phyloP scores from a whole-genome alignment of 2,113 vertebrate species.

The Chlorocebus sabaeus region DNA sequence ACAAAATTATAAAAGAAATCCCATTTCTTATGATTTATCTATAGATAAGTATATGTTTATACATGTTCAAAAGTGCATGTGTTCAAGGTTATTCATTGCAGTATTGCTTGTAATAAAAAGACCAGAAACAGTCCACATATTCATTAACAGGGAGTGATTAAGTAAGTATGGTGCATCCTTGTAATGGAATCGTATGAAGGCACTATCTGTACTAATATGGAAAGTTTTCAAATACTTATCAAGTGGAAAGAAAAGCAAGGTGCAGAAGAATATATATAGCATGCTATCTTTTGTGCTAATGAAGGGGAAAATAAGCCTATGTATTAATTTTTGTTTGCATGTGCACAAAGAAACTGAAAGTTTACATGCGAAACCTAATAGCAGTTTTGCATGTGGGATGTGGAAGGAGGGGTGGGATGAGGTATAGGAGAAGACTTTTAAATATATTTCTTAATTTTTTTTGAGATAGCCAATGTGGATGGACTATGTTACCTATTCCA shows the following conservation, averaged over 20 bases:
- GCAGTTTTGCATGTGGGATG: neutral
- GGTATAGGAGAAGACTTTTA: neutral
- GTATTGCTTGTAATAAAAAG: neutral
- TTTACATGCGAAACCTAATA: neutral
- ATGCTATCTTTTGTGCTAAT: neutral
- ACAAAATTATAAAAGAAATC: neutral
- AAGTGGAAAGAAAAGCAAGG: neutral
- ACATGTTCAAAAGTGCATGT: neutral
- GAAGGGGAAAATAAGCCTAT: neutral
- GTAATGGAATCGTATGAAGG: neutral
- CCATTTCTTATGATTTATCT: constrained; percentile 3
- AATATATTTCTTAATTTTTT: neutral
- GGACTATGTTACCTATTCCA: neutral
- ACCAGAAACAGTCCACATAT: neutral
- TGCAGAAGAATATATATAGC: neutral
- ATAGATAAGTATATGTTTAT: neutral
- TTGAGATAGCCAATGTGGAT: neutral
- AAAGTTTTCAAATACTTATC: neutral
- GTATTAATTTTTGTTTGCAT: neutral
- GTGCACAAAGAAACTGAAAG: neutral
- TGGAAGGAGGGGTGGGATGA: neutral
- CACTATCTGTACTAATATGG: neutral
- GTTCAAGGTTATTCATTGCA: neutral
- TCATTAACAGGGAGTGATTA: neutral
- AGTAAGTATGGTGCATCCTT: neutral